Evolutionary conservation across 2,888 invertebrate genomes (phyloP), one percentile per base, ranked within the genome.

Genomic region (Rhaphigaster nebulosa): DNA sequence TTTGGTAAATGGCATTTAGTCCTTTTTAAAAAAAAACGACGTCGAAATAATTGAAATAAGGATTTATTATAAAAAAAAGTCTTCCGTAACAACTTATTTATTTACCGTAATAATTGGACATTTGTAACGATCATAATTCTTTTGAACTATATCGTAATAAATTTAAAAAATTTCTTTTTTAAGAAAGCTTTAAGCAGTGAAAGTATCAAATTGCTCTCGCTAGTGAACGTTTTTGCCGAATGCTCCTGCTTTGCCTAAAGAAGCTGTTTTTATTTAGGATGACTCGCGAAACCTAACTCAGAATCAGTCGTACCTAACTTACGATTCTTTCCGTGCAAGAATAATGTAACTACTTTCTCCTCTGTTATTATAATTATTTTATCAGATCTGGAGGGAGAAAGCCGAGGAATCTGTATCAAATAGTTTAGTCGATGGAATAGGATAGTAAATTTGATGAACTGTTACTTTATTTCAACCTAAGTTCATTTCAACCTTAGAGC

Each of bases 191-290:
- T 38, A 2, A 76, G 34, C 34, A 76, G 70, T 76, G 70, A 76
- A 76, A 76, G 70, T 38, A 6, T 38, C 1, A 34, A 76, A 76
- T 76, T 38, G 38, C 70, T 20, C 23, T 38, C 38, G 38, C 70
- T 38, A 76, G 70, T 76, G 70, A 76, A 38, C 15, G 65, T 29
- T 29, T 1, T 23, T 18, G 3, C 65, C 18, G 29, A 29, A 20
- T 23, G 29, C 10, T 6, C 20, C 20, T 76, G 38, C 34, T 76
- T 76, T 76, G 70, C 70, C 70, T 76, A 38, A 76, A 76, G 8
- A 76, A 76, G 70, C 20, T 38, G 34, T 76, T 76, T 76, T 76
- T 76, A 76, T 76, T 38, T 76, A 76, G 23, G 70, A 20, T 76
- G 70, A 76, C 70, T 76, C 1, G 70, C 20, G 1, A 38, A 18